Evolutionary conservation across 2,888 invertebrate genomes (phyloP).

Genomic region (Stenichneumon culpator): DNA sequence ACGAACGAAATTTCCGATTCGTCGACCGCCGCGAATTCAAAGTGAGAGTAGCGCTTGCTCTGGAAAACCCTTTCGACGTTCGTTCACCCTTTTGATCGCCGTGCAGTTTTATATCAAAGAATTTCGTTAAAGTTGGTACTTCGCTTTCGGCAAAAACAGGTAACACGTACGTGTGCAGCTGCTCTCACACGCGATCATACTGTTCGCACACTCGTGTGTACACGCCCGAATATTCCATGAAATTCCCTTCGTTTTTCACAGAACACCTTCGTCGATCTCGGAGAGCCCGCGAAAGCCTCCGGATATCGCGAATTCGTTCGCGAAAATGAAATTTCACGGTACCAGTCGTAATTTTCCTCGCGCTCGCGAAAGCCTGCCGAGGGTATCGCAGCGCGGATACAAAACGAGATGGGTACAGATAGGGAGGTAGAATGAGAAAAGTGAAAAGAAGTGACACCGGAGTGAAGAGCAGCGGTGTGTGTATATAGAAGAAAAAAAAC

Average conservation of each 20-base stretch:
- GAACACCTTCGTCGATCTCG: slow-evolving; percentile 12
- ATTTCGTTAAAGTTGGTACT: slow-evolving; percentile 12
- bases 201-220: slow-evolving; percentile 11
- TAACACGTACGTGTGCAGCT: neutral
- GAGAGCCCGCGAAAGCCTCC: neutral
- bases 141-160: neutral
- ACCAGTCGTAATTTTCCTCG: slow-evolving; percentile 56
- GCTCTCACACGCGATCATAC: neutral
- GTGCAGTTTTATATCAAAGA: neutral
- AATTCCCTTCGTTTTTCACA: neutral
- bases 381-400: slow-evolving; percentile 7
- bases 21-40: neutral
- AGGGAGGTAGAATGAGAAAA: slow-evolving; percentile 23
- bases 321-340: slow-evolving; percentile 64
- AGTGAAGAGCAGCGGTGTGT: neutral
- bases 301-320: slow-evolving; percentile 46
- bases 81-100: neutral
- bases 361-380: slow-evolving; percentile 7
- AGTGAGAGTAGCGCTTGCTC: neutral
- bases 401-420: neutral
- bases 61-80: neutral
- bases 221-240: slow-evolving; percentile 16
- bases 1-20: slow-evolving; percentile 11
- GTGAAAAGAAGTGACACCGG: slow-evolving; percentile 37
- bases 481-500: neutral